Base-by-base conservation (phyloP, 2,888 invertebrate genomes). In the Biston stratarius region DNA sequence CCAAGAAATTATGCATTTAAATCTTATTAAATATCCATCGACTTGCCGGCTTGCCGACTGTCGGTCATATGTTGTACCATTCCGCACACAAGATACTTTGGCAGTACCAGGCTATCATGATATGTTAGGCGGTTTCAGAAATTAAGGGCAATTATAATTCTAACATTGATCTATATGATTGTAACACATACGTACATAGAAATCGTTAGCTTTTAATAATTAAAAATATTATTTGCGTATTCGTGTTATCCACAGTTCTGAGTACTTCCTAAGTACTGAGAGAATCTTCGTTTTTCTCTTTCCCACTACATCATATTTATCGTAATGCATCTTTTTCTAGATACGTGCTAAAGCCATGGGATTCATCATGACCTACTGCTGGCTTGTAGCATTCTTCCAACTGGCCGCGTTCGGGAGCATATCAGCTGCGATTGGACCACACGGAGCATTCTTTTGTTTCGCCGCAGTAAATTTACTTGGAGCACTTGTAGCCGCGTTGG, bases 341-440 rank as follows among this genome's bases (percentile, higher is more conserved):
- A 84, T 90, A 42, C 82, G 90, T 45, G 88, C 88, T 0, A 89
- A 87, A 69, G 80, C 86, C 0, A 77, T 88, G 53, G 89, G 90
- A 0, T 82, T 85, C 52, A 80, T 87, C 14, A 83, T 88, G 0
- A 85, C 88, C 0, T 89, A 89, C 73, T 84, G 86, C 5, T 94
- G 90, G 86, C 83, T 89, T 14, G 72, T 82, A 15, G 75, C 88
- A 1, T 87, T 84, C 66, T n/a, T 83, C 12, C 83, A 80, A 47
- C 71, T 86, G 6, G 68, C 64, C 8, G 69, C 75, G 0, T 85
- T 82, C 58, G 71, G 76, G 1, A 75, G 79, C 24, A 69, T 80
- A 55, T 69, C 77, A 1, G 69, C 74, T 0, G 42, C 77, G 0
- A 52, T 91, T 3, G 75, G 76, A 6, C 56, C 76, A 5, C 77